Conservation (phyloP, 1,140 invertebrate species). For the Drosophila jambulina region DNA sequence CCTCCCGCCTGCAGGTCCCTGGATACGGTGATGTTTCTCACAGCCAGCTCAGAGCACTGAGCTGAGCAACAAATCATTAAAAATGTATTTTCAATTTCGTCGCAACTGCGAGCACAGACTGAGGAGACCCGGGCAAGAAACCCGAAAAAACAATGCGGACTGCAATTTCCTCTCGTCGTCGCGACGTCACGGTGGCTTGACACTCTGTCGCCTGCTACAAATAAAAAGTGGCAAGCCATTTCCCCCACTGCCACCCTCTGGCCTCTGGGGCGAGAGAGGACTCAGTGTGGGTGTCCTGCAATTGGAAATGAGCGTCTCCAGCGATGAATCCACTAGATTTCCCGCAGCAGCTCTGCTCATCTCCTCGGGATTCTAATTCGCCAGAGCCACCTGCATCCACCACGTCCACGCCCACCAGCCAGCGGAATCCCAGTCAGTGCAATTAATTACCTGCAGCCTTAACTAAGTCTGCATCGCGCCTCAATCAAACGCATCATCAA, state of each 20-base stretch:
- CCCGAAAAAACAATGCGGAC: conserved; percentile 1
- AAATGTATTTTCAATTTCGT: conserved; percentile 77
- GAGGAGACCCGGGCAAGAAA: conserved; percentile 10
- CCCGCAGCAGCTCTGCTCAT: background rate
- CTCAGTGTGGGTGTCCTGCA: conserved; percentile 17
- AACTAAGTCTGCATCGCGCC: conserved; percentile 29
- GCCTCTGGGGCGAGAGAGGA: background rate
- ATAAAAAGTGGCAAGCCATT: conserved; percentile 58
- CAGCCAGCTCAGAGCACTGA: conserved; percentile 40
- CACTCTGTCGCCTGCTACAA: conserved; percentile 56
- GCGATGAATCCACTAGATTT: background rate
- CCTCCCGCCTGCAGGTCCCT: conserved; percentile 3
- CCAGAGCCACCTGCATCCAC: conserved; percentile 34
- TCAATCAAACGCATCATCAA: conserved; percentile 69
- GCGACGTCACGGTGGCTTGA: conserved; percentile 26
- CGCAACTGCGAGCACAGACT: conserved; percentile 31
- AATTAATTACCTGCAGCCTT: conserved; percentile 51
- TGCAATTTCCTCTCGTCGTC: conserved; percentile 26
- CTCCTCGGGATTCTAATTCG: conserved; percentile 14
- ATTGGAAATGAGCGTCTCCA: background rate
- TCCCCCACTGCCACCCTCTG: conserved; percentile 20
- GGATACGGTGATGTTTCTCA: conserved; percentile 41
- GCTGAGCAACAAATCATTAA: conserved; percentile 71
- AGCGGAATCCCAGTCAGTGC: conserved; percentile 22
- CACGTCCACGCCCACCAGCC: conserved; percentile 29